A percentile compares a stretch with the other conserved stretches of the same genome.
These are phyloP conservation scores for Halcyon smyrnensis DNA, from an alignment of 2,797 vertebrate species.

Conservation along the genomic window DNA sequence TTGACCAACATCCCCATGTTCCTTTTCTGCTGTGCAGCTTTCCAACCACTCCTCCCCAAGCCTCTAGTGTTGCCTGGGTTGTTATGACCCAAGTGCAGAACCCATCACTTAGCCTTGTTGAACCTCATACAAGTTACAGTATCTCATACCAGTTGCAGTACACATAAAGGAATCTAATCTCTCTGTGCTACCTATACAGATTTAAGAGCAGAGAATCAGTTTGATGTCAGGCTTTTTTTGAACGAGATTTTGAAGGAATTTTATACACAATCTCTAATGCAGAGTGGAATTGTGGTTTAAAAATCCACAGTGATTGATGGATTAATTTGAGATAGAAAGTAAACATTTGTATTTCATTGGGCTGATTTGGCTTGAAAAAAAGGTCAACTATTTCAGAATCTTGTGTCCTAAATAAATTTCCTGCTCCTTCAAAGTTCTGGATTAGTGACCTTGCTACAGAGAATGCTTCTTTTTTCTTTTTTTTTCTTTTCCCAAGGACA, in stretches of 20 bases:
- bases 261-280: background rate
- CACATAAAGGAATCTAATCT: background rate
- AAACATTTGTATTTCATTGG: background rate
- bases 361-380: slow-evolving; percentile 6
- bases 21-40: accelerated
- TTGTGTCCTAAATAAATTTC: background rate
- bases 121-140: background rate
- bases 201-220: background rate
- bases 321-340: slow-evolving; percentile 48
- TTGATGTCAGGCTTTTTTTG: background rate
- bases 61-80: background rate
- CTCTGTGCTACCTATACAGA: background rate
- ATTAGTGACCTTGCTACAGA: slow-evolving; percentile 5
- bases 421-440: background rate
- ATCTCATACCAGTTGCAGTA: background rate
- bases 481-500: background rate
- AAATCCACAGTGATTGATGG: background rate
- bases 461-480: background rate
- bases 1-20: accelerated
- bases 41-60: too few species aligned
- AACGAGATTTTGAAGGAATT: slow-evolving; percentile 22
- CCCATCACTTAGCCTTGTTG: background rate
- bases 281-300: background rate
- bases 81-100: background rate
- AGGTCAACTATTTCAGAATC: background rate